Conservation (phyloP, 1,140 invertebrate species). For the Drosophila miranda region DNA sequence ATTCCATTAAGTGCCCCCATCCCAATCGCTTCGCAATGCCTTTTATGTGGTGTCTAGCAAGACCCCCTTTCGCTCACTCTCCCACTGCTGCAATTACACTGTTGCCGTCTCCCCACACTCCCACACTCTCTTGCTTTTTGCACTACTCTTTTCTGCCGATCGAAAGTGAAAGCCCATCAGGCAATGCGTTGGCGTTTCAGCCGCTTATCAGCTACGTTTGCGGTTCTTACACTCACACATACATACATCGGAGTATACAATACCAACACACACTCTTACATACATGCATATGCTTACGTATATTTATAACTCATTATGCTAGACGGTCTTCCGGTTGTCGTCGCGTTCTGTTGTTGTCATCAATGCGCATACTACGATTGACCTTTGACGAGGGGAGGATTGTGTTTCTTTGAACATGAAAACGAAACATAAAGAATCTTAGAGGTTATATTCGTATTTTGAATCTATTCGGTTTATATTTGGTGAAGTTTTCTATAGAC, state of each 20-base stretch:
- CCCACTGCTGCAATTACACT: no score
- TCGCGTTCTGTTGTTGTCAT: slow-evolving; percentile 1
- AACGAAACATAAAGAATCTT: no score
- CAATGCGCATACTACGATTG: slow-evolving; percentile 6
- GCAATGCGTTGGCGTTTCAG: slow-evolving; percentile 6
- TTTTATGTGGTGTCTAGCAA: slow-evolving; percentile 1
- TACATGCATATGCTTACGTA: slow-evolving; percentile 23
- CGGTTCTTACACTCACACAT: not conserved
- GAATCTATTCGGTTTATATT: no score
- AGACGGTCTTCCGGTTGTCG: slow-evolving; percentile 51
- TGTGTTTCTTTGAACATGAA: no score
- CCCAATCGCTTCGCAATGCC: not conserved
- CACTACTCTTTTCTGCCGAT: not conserved
- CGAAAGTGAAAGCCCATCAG: slow-evolving; percentile 33
- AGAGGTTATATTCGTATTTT: no score
- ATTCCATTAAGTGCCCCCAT: slow-evolving; percentile 41
- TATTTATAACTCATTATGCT: slow-evolving; percentile 62
- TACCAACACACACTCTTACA: not conserved
- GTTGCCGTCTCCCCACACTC: no score
- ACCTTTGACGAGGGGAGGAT: slow-evolving; percentile 9
- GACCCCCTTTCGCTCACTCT: not conserved
- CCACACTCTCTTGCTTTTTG: not conserved
- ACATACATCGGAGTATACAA: no score
- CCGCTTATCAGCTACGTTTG: slow-evolving; percentile 20
- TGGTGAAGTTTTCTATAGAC: no score